phyloP scores from a whole-genome alignment of 2,797 vertebrate genomes.

The Enteromius unitaeniatus region DNA sequence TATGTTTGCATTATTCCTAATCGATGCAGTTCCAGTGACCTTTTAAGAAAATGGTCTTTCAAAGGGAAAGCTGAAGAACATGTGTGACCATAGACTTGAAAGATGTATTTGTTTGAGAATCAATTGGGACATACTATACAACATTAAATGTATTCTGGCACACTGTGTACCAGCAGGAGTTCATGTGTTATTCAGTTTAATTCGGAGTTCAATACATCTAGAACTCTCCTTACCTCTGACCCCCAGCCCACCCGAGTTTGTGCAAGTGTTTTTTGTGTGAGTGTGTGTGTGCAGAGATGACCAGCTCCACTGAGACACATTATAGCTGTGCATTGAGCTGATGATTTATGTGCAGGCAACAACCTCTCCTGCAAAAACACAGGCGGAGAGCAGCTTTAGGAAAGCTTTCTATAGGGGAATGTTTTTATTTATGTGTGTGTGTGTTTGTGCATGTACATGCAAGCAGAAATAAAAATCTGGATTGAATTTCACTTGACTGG shows the following conservation, averaged over 20 bases:
- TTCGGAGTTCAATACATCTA: slow-evolving; percentile 10
- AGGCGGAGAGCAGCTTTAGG: slow-evolving; percentile 28
- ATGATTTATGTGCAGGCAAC: slow-evolving; percentile 54
- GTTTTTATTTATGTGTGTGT: slow-evolving; percentile 43
- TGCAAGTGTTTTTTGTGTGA: neutral
- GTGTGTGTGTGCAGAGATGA: neutral
- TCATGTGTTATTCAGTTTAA: slow-evolving; percentile 9
- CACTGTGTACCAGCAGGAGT: neutral
- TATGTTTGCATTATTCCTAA: neutral
- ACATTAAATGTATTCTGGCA: neutral
- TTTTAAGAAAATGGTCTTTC: neutral
- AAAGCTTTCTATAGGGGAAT: slow-evolving; percentile 8
- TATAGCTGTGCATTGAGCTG: slow-evolving; percentile 38
- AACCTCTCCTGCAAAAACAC: slow-evolving; percentile 43
- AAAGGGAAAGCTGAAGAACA: neutral
- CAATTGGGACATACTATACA: neutral
- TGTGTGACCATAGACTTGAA: neutral
- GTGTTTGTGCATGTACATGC: slow-evolving; percentile 15
- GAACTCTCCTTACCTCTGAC: slow-evolving; percentile 7
- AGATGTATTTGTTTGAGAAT: neutral
- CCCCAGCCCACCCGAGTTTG: neutral
- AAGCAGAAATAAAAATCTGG: neutral
- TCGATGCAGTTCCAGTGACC: neutral
- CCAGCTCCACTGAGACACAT: slow-evolving; percentile 39
- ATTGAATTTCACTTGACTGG: neutral